A percentile compares a stretch with the other conserved stretches of the same genome.
Conservation (phyloP, 2,797 vertebrate species). For the Pipistrellus pipistrellus region DNA sequence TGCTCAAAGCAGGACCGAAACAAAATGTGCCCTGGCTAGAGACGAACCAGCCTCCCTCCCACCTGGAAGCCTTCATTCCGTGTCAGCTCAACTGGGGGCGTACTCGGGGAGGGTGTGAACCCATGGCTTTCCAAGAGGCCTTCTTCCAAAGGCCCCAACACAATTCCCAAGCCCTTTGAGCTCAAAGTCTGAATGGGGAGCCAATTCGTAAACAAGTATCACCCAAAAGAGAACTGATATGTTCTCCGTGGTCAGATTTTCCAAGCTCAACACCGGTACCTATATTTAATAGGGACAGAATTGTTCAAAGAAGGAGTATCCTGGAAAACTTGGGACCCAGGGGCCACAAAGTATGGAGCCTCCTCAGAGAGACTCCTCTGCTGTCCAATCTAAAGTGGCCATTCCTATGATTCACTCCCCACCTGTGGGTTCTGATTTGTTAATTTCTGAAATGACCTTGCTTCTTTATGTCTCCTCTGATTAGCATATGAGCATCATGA, state of each 20-base stretch:
- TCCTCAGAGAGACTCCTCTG: not conserved
- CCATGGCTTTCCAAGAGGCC: not conserved
- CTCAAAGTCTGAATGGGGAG: not conserved
- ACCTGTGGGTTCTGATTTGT: not conserved
- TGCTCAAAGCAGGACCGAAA: slow-evolving; percentile 26
- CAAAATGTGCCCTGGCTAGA: slow-evolving; percentile 48
- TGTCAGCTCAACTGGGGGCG: not conserved
- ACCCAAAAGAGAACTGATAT: not conserved
- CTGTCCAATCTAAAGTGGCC: not conserved
- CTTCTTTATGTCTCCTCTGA: not conserved
- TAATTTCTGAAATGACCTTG: not conserved
- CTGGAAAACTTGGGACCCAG: not conserved
- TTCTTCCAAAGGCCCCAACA: not conserved
- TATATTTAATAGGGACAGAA: not conserved
- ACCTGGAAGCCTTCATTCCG: not conserved
- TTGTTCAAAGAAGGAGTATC: not conserved
- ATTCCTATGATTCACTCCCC: not conserved
- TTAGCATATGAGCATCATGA: not conserved
- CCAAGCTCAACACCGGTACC: not conserved
- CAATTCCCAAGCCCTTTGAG: not conserved
- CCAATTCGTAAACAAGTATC: not conserved
- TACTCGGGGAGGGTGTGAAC: not conserved
- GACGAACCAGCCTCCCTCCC: not conserved
- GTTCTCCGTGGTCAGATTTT: not conserved
- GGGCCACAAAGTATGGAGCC: not conserved